Conservation (phyloP, 1,140 invertebrate species). For the Agrypnia vestita region DNA sequence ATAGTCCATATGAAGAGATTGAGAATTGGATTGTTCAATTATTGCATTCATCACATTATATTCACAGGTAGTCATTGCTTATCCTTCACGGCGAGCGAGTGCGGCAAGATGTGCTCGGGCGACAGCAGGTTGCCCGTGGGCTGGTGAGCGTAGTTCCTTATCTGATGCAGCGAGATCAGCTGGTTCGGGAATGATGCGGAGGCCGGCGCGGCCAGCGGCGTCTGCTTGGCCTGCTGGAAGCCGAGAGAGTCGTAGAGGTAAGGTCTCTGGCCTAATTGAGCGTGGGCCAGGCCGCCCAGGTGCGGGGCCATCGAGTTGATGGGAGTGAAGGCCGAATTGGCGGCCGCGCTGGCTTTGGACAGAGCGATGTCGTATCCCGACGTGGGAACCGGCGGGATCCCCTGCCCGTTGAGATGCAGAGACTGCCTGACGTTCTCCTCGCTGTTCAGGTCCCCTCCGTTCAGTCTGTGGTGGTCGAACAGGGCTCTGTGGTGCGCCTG, state of each 20-base stretch:
- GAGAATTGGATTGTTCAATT: conserved; percentile 53
- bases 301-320: conserved; percentile 88
- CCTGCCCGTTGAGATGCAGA: conserved; percentile 55
- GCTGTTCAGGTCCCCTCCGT: conserved; percentile 56
- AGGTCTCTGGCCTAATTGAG: conserved; percentile 81
- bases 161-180: conserved; percentile 95
- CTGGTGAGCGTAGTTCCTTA: conserved; percentile 96
- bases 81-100: conserved; percentile 71
- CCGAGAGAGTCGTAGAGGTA: conserved; percentile 96
- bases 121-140: conserved; percentile 76
- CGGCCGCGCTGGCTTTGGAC: conserved; percentile 72
- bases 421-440: conserved; percentile 49
- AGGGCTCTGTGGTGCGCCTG: conserved; percentile 66
- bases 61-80: conserved; percentile 67
- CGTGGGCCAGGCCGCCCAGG: conserved; percentile 81
- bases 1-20: conserved; percentile 56
- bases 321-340: conserved; percentile 92
- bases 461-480: conserved; percentile 65
- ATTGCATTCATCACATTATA: conserved; percentile 59
- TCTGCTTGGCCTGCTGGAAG: conserved; percentile 80
- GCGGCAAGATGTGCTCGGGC: conserved; percentile 71
- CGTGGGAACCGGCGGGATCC: conserved; percentile 37
- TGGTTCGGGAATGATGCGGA: conserved; percentile 93
- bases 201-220: conserved; percentile 67
- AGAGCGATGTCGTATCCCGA: conserved; percentile 66